phyloP scores from a whole-genome alignment of 2,888 invertebrate genomes.

The Macropis europaea region DNA sequence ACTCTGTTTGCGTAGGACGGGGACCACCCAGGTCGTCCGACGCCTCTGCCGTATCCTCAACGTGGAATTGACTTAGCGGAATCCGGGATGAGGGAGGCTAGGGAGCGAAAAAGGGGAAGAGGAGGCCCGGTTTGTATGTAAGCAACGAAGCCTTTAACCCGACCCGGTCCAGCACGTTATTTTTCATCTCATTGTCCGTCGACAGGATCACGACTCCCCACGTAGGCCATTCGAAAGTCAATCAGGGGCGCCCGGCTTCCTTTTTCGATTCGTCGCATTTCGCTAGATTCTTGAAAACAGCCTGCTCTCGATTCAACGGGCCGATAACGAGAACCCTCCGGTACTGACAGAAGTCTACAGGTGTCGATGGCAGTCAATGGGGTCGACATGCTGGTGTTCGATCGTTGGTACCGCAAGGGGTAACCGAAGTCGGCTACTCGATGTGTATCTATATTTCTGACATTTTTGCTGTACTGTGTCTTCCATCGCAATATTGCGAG shows the following conservation, averaged over 20 bases:
- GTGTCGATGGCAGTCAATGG: too few species aligned
- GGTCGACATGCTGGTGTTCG: too few species aligned
- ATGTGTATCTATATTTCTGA: too few species aligned
- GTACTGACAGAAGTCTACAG: neutral
- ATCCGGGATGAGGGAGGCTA: slow-evolving; percentile 55
- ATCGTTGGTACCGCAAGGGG: too few species aligned
- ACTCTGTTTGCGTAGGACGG: slow-evolving; percentile 76
- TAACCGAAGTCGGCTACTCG: too few species aligned
- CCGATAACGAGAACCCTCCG: neutral
- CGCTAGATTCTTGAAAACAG: neutral
- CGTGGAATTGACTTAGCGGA: slow-evolving; percentile 75
- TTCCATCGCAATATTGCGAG: too few species aligned
- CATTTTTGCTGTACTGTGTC: too few species aligned
- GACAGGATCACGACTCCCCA: slow-evolving; percentile 64
- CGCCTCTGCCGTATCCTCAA: slow-evolving; percentile 70
- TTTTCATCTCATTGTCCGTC: slow-evolving; percentile 71
- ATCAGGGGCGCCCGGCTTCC: slow-evolving; percentile 42
- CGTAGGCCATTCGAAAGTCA: slow-evolving; percentile 41
- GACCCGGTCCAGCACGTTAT: slow-evolving; percentile 62
- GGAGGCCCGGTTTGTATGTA: slow-evolving; percentile 28
- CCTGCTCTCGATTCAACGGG: neutral
- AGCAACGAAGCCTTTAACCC: slow-evolving; percentile 62
- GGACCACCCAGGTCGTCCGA: slow-evolving; percentile 74
- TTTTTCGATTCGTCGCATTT: slow-evolving; percentile 22
- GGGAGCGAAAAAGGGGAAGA: slow-evolving; percentile 26